phyloP scores from a whole-genome alignment of 1,140 invertebrate species.

The Panulirus ornatus region DNA sequence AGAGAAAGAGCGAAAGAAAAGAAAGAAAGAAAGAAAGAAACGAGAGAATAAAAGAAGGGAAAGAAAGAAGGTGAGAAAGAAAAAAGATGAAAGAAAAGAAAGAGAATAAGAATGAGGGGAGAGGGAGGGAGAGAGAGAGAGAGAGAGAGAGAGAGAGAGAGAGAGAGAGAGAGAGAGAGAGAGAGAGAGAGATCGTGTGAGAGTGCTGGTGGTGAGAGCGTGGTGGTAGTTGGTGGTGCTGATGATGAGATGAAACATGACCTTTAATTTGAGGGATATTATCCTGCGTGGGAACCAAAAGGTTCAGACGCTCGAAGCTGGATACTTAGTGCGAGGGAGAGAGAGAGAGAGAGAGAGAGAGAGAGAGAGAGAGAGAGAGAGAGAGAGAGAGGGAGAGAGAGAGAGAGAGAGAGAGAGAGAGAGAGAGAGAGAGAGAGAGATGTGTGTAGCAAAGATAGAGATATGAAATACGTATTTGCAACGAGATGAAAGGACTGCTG shows the following conservation, averaged over 20 bases:
- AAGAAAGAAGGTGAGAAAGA: not conserved
- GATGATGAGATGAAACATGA: too few species aligned
- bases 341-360: constrained; percentile 7
- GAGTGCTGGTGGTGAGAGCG: not conserved
- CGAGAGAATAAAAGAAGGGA: not conserved
- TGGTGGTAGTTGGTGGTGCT: not conserved
- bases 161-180: not conserved
- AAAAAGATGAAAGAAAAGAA: not conserved
- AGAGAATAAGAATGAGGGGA: too few species aligned
- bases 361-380: constrained; percentile 7
- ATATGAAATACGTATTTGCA: too few species aligned
- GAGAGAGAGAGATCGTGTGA: not conserved
- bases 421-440: too few species aligned
- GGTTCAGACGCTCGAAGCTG: not conserved
- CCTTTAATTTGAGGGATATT: not conserved
- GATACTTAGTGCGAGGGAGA: not conserved
- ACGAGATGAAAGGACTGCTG: too few species aligned
- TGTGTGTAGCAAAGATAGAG: too few species aligned
- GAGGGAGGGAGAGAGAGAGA: not conserved
- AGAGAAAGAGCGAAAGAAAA: too few species aligned
- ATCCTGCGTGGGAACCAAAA: not conserved
- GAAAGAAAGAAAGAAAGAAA: not conserved
- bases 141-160: not conserved
- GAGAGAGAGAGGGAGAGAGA: constrained; percentile 3
- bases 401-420: constrained; percentile 7